Percentiles rank a stretch among this genome's conserved stretches.
Evolutionary conservation across 2,113 vertebrate species (phyloP).

Genomic region (Bombycilla garrulus): DNA sequence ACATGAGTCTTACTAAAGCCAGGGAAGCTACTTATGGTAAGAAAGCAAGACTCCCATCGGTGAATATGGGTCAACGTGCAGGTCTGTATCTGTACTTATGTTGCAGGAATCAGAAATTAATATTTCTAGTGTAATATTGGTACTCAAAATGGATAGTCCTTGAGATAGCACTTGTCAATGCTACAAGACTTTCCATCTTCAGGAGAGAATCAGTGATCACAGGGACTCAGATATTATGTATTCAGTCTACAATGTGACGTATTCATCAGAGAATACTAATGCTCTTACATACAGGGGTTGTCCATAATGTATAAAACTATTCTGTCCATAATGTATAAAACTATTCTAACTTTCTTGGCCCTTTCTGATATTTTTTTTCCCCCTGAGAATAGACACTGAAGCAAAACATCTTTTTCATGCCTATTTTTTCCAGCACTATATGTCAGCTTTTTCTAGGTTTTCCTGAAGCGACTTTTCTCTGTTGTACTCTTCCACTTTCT

Average conservation of each 20-base stretch:
- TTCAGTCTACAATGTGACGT: neutral
- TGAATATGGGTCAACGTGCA: neutral
- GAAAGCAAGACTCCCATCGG: neutral
- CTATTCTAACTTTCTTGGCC: neutral
- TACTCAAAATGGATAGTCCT: neutral
- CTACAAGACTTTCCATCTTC: neutral
- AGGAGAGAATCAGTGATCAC: neutral
- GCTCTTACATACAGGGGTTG: neutral
- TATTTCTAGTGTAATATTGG: neutral
- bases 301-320: neutral
- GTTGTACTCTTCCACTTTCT: neutral
- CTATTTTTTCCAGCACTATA: neutral
- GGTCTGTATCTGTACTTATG: neutral
- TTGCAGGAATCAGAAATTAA: neutral
- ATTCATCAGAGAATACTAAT: neutral
- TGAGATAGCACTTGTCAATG: neutral
- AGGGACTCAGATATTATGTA: neutral
- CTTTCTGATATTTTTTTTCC: neutral
- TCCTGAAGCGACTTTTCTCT: neutral
- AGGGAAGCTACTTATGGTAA: neutral
- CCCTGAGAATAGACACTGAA: neutral
- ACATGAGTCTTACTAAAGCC: neutral
- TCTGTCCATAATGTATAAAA: neutral
- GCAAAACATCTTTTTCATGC: neutral
- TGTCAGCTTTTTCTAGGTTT: neutral